A percentile compares a stretch with the other conserved stretches of the same genome.
phyloP scores from a whole-genome alignment of 2,888 invertebrate species.

The Ferrisia virgata region DNA sequence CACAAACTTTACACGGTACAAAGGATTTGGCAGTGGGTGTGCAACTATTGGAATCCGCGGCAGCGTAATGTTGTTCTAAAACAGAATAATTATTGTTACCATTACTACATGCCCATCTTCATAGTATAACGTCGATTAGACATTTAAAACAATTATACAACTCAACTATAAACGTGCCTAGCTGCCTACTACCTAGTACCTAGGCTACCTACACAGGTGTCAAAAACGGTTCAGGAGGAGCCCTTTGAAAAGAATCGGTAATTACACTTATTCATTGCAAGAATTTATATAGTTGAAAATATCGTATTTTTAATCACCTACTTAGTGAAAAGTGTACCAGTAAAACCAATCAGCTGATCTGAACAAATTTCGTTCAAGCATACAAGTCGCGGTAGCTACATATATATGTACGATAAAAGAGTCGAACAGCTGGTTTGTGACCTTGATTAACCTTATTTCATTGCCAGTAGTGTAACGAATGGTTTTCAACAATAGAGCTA shows the following conservation, averaged over 20 bases:
- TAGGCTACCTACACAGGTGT: no score
- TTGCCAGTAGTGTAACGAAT: background rate
- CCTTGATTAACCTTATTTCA: slow-evolving; percentile 25
- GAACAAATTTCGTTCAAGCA: background rate
- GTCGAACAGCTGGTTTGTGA: background rate
- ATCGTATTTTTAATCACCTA: background rate
- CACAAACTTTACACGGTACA: slow-evolving; percentile 94
- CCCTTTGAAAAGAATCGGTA: no score
- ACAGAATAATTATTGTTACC: slow-evolving; percentile 49
- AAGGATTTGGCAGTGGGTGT: slow-evolving; percentile 76
- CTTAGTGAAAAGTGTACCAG: background rate
- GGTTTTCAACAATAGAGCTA: background rate
- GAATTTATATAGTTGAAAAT: background rate
- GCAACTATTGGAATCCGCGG: slow-evolving; percentile 75
- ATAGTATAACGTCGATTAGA: background rate
- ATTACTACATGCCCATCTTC: background rate
- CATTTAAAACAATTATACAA: background rate
- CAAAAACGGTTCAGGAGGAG: no score
- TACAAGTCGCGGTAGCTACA: background rate
- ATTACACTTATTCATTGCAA: no score
- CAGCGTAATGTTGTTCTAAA: slow-evolving; percentile 70
- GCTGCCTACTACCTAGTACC: no score
- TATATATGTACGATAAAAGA: background rate
- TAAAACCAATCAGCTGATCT: background rate
- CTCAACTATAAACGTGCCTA: no score